phyloP scores from a whole-genome alignment of 2,888 invertebrate genomes.

The Drosophila longiperda region DNA sequence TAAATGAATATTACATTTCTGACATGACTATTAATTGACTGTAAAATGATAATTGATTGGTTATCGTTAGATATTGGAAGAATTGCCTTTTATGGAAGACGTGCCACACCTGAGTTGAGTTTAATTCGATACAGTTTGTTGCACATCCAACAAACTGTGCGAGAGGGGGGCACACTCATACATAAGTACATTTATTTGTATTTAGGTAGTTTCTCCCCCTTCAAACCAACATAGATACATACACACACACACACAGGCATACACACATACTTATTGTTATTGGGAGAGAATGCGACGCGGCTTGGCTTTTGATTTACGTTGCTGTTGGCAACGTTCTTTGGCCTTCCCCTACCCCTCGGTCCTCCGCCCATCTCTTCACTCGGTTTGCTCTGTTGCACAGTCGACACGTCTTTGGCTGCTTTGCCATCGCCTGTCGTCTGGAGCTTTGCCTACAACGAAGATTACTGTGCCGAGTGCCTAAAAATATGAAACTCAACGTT shows the following conservation, averaged over 20 bases:
- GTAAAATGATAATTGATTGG: constrained; percentile 23
- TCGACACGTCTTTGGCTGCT: constrained; percentile 27
- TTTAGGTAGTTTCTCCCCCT: constrained; percentile 20
- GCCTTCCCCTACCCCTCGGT: background rate
- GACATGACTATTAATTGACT: constrained; percentile 13
- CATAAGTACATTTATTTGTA: constrained; percentile 41
- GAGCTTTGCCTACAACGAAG: constrained; percentile 50
- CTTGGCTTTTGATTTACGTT: constrained; percentile 60
- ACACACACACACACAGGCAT: background rate
- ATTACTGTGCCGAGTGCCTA: constrained; percentile 56
- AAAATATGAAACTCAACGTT: constrained; percentile 58
- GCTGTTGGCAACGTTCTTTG: constrained; percentile 49
- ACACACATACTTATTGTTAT: constrained; percentile 46
- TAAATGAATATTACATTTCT: background rate
- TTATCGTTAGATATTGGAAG: constrained; percentile 23
- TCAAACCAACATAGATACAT: background rate
- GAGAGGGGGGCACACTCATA: constrained; percentile 11
- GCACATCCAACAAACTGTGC: constrained; percentile 31
- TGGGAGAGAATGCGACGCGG: constrained; percentile 58
- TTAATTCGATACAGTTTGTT: constrained; percentile 40
- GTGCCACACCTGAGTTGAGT: constrained; percentile 29
- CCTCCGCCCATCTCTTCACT: background rate
- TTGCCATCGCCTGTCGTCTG: constrained; percentile 29
- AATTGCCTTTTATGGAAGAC: constrained; percentile 8
- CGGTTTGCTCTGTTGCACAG: constrained; percentile 30